Base-by-base conservation (phyloP, 1,140 invertebrate genomes). In the Neoseiulus cucumeris region DNA sequence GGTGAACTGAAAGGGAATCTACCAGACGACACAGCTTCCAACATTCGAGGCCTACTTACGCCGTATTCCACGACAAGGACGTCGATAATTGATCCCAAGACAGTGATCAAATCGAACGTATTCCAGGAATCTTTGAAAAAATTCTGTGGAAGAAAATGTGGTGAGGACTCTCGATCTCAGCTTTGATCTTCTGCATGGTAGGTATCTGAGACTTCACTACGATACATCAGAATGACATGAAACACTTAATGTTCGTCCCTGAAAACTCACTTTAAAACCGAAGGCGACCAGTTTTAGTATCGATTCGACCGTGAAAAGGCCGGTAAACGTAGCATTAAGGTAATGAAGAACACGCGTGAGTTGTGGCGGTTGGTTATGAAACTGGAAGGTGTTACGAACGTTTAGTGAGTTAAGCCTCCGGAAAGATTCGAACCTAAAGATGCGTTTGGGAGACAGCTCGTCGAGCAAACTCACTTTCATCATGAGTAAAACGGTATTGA, bases 101-200 rank as follows among this genome's bases (percentile, higher is more conserved):
- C 96, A 66, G 95, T 99, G 73, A 98, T 90, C 77, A 99, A 96
- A 82, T 99, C 96, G 79, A 99, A 99, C 65, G 89, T 89, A 79
- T 99, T 99, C 96, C 96, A 99, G 2, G 89, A 87, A 79, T 99
- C 95, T 81, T 94, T 94, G 85, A 98, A 99, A 84, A 98, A 99
- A 81, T 98, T 98, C 94, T 98, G 81, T 66, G 74, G 72, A 77
- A 66, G 79, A 76, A 73, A 20, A 59, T 9, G 9, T 6, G 33
- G 33, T 4, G 33, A n/a, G n/a, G n/a, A n/a, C n/a, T n/a, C n/a
- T n/a, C n/a, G n/a, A n/a, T n/a, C n/a, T n/a, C n/a, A n/a, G n/a
- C n/a, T n/a, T n/a, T n/a, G n/a, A n/a, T n/a, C n/a, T n/a, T n/a
- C n/a, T n/a, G n/a, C n/a, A n/a, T n/a, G n/a, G n/a, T n/a, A n/a